Percentiles rank a stretch among this genome's conserved stretches.
Evolutionary conservation across 2,888 invertebrate species (phyloP).

Genomic region (Pinctada fucata): DNA sequence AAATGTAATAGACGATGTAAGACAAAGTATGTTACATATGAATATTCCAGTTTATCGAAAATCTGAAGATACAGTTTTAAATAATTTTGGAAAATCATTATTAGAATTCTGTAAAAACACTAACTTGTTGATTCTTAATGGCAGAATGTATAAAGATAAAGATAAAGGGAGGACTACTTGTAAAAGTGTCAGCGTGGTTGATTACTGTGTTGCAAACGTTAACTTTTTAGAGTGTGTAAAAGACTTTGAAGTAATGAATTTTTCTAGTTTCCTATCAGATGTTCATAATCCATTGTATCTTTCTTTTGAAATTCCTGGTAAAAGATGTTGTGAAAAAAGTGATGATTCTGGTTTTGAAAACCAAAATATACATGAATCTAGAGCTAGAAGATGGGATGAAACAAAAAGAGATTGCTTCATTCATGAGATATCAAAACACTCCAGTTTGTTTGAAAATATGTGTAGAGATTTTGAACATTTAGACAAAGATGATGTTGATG

Average conservation of each 20-base stretch:
- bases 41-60: background rate
- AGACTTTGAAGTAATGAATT: background rate
- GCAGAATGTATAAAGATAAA: constrained; percentile 1
- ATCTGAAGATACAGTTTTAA: constrained; percentile 5
- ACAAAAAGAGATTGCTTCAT: too few relatives aligned
- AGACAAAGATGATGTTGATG: too few relatives aligned
- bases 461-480: too few relatives aligned
- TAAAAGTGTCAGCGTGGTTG: too few relatives aligned
- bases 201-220: constrained; percentile 2
- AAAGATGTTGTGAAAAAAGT: too few relatives aligned
- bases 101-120: constrained; percentile 3
- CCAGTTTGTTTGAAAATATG: too few relatives aligned
- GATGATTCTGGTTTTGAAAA: too few relatives aligned
- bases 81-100: constrained; percentile 4
- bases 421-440: too few relatives aligned
- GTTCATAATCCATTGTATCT: constrained; percentile 1
- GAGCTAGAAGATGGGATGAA: too few relatives aligned
- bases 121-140: background rate
- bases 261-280: constrained; percentile 4
- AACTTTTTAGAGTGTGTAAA: background rate
- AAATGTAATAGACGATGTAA: background rate
- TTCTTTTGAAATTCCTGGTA: too few relatives aligned
- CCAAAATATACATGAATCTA: too few relatives aligned
- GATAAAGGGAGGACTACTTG: background rate
- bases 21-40: background rate